phyloP scores from a whole-genome alignment of 2,797 vertebrate genomes.

The Diceros bicornis region DNA sequence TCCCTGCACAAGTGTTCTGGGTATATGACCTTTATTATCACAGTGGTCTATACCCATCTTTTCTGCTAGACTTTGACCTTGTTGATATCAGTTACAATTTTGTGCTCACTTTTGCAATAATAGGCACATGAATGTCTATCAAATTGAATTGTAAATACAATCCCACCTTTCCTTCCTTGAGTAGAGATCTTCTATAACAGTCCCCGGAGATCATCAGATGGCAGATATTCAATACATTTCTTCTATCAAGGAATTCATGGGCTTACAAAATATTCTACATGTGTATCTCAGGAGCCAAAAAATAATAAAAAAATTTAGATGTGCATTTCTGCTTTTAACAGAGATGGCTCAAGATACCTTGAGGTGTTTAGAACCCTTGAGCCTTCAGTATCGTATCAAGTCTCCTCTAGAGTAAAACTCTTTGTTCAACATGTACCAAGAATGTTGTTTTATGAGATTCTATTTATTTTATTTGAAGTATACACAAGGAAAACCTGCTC shows the following conservation, averaged over 20 bases:
- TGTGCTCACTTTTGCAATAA: neutral
- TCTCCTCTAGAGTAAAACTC: neutral
- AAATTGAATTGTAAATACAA: slow-evolving; percentile 4
- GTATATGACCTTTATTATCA: neutral
- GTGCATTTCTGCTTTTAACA: neutral
- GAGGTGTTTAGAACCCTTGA: neutral
- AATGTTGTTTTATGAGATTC: neutral
- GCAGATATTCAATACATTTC: neutral
- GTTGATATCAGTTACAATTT: neutral
- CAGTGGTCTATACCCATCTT: neutral
- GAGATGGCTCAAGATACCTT: neutral
- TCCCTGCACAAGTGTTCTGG: neutral
- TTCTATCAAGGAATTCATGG: neutral
- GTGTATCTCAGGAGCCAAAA: neutral
- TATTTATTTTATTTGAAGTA: neutral
- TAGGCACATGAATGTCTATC: neutral
- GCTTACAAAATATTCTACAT: neutral
- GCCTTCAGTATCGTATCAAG: neutral
- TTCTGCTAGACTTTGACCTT: neutral
- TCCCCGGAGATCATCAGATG: neutral
- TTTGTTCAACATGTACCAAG: neutral
- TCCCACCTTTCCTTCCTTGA: neutral
- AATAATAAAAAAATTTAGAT: neutral
- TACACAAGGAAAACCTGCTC: neutral
- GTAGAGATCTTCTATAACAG: neutral